Base-by-base conservation (phyloP, 2,888 invertebrate species). In the Steinernema scapterisci region DNA sequence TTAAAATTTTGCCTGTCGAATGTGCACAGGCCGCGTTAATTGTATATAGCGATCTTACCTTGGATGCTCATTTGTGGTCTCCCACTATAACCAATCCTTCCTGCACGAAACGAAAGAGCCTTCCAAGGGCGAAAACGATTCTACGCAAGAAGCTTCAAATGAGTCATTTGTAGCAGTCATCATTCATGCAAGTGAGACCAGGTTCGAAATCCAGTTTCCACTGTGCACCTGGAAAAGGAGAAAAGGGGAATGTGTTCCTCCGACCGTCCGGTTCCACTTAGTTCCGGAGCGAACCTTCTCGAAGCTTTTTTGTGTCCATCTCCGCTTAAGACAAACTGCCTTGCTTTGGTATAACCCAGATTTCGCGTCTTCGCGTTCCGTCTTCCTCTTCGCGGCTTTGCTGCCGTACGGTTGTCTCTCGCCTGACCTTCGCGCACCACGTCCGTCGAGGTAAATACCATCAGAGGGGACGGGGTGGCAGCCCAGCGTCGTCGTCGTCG, bases 391-490 rank as follows among this genome's bases (percentile, higher is more conserved):
- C 54, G 48, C 48, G 19, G 48, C 48, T 19, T 16, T 48, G n/a
- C n/a, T 13, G 5, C 48, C 3, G 48, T 38, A 38, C 38, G 52
- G 52, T n/a, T 21, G 19, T 23, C 52, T 52, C 21, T 52, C 21
- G 38, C 5, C 9, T 38, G 38, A 38, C 38, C 38, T 38, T 38
- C 38, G 38, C 38, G 38, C 38, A 38, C 27, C 23, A 21, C 54
- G 6, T 19, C 6, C 63, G 63, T 31, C 31, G 63, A 63, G 63
- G 63, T 63, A 63, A 63, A 63, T 31, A 63, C n/a, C n/a, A n/a
- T n/a, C n/a, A n/a, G n/a, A n/a, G n/a, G n/a, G n/a, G n/a, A n/a
- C n/a, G n/a, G n/a, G n/a, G n/a, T n/a, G n/a, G 25, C 63, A 27
- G 25, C 63, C 23, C 63, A 7, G 63, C 63, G 31, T 7, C 11